Percentiles rank a stretch among this genome's conserved stretches.
Conservation (phyloP, 2,888 invertebrate species). For the Gandaritis pyraliata region DNA sequence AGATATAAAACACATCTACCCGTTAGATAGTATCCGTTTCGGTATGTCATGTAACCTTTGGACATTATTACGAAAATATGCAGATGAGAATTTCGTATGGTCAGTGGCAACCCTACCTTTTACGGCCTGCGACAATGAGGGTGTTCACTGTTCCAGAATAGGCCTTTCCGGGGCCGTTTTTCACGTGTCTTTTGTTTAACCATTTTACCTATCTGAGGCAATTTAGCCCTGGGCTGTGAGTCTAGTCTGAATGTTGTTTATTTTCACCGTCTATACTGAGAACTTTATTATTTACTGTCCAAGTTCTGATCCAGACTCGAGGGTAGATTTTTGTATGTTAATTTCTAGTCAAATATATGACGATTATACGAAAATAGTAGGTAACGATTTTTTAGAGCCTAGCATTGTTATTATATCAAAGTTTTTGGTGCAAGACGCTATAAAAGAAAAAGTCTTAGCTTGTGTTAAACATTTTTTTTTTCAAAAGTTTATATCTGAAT, state of each 20-base stretch:
- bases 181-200: slow-evolving; percentile 46
- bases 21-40: slow-evolving; percentile 36
- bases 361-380: too few species aligned
- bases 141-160: slow-evolving; percentile 53
- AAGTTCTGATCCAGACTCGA: too few species aligned
- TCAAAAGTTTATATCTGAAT: too few species aligned
- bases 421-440: too few species aligned
- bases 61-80: slow-evolving; percentile 42
- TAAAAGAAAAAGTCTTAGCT: too few species aligned
- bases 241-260: not conserved
- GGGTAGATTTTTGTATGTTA: too few species aligned
- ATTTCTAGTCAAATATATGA: too few species aligned
- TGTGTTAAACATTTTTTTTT: too few species aligned
- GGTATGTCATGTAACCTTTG: slow-evolving; percentile 30
- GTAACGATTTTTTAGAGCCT: too few species aligned
- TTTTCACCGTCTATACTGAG: too few species aligned
- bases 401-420: too few species aligned
- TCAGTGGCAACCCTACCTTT: slow-evolving; percentile 47
- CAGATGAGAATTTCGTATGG: slow-evolving; percentile 44
- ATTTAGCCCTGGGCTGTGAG: slow-evolving; percentile 25
- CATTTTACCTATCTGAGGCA: slow-evolving; percentile 32
- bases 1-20: slow-evolving; percentile 18
- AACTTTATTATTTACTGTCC: too few species aligned
- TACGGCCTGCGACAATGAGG: slow-evolving; percentile 49
- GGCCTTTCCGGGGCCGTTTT: slow-evolving; percentile 49